Base-by-base conservation (phyloP, 2,888 invertebrate genomes). In the Drosophila algonquin region DNA sequence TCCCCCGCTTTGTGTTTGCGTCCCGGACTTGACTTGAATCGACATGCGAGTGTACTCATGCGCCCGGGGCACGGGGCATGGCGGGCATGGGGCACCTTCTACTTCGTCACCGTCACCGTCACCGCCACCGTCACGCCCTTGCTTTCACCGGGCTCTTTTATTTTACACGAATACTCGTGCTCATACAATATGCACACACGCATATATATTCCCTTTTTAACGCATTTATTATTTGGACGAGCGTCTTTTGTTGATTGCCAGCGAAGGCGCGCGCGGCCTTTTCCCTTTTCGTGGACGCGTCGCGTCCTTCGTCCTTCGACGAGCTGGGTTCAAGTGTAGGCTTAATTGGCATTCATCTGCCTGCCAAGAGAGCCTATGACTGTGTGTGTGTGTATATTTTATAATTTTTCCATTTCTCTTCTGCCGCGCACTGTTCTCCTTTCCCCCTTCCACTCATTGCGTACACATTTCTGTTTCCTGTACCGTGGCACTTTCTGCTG, bases 331-430 rank as follows among this genome's bases (percentile, higher is more conserved):
- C 79, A 76, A 85, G 83, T 86, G 79, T 88, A 73, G 83, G 74
- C 83, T 82, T 83, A 83, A 83, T 84, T 84, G 83, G 87, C 89
- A 86, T 84, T 86, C 89, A 84, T 73, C 73, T 58, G 62, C 61
- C 61, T 44, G 12, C 18, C 46, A 48, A n/a, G 16, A 46, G 30
- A 21, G 51, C 54, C 16, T 35, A 14, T 27, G 44, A 30, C n/a
- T 18, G 27, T 51, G 47, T 10, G 10, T 21, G 40, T 60, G 51
- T 48, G 54, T 59, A 45, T 75, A 67, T 86, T 84, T 86, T 83
- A 88, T 88, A 88, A 84, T 88, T 84, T 83, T 73, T 54, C 83
- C 83, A 88, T 83, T 88, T 86, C 70, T 79, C 70, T 76, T 65
- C 30, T 30, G 30, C 30, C 30, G 3, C 30, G 8, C 30, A 2